phyloP scores from a whole-genome alignment of 1,140 invertebrate species.

The Chelonus insularis region DNA sequence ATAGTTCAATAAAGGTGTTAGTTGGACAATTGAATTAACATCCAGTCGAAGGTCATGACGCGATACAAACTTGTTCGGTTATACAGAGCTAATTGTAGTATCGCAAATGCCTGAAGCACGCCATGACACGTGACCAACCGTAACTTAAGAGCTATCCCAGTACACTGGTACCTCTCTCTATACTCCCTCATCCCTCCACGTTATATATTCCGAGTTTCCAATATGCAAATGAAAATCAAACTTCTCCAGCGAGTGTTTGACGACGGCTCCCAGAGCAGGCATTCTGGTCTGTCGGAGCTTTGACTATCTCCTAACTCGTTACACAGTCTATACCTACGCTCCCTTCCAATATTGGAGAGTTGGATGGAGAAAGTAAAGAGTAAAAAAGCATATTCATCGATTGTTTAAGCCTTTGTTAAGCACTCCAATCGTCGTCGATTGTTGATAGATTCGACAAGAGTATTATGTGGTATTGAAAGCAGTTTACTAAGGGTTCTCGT shows the following conservation, averaged over 20 bases:
- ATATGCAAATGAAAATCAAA: constrained; percentile 25
- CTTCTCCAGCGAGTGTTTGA: constrained; percentile 17
- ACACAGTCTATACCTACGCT: background rate
- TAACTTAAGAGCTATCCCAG: no score
- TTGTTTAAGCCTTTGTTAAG: background rate
- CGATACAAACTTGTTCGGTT: no score
- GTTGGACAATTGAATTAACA: no score
- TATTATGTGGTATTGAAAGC: constrained; percentile 14
- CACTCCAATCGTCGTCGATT: background rate
- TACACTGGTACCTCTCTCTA: no score
- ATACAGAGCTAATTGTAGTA: no score
- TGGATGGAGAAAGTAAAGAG: background rate
- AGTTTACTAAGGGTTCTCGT: no score
- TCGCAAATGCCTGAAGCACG: no score
- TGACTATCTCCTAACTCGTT: background rate
- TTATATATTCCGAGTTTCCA: constrained; percentile 20
- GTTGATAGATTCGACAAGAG: background rate
- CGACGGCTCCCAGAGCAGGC: no score
- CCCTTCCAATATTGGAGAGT: background rate
- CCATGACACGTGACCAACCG: no score
- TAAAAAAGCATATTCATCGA: background rate
- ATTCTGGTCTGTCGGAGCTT: constrained; percentile 3
- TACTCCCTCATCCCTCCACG: no score
- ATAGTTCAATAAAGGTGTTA: no score
- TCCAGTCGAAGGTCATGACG: no score